These are phyloP conservation scores for Allophyes oxyacanthae DNA, from an alignment of 2,888 invertebrate species.

Conservation along the genomic window DNA sequence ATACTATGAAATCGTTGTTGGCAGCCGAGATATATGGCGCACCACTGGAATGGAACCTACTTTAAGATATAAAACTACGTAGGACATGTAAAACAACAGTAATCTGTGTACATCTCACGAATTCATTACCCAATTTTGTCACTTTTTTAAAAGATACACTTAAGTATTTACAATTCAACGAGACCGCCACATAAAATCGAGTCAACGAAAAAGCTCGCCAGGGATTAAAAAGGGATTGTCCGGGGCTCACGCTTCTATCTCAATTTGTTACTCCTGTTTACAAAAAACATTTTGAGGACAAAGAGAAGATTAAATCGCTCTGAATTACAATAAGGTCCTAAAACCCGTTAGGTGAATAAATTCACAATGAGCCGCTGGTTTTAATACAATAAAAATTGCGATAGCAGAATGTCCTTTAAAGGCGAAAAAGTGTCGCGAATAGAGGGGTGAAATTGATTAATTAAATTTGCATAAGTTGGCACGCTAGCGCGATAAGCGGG, in stretches of 20 bases:
- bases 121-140: slow-evolving; percentile 55
- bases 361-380: slow-evolving; percentile 56
- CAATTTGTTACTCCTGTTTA: slow-evolving; percentile 78
- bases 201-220: slow-evolving; percentile 65
- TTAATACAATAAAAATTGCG: slow-evolving; percentile 56
- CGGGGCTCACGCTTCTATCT: slow-evolving; percentile 78
- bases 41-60: slow-evolving; percentile 25
- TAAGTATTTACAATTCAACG: slow-evolving; percentile 71
- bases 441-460: slow-evolving; percentile 84
- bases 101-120: slow-evolving; percentile 30
- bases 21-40: slow-evolving; percentile 41
- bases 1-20: slow-evolving; percentile 44
- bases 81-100: slow-evolving; percentile 14
- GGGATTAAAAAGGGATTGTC: slow-evolving; percentile 79
- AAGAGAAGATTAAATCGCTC: slow-evolving; percentile 71
- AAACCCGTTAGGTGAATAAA: slow-evolving; percentile 56
- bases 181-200: slow-evolving; percentile 67
- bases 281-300: slow-evolving; percentile 74
- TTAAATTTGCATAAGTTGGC: slow-evolving; percentile 88
- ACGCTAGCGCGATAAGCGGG: slow-evolving; percentile 75
- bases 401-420: slow-evolving; percentile 49
- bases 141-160: slow-evolving; percentile 57
- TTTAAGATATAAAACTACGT: slow-evolving; percentile 30
- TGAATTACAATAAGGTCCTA: slow-evolving; percentile 62
- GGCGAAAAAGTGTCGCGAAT: slow-evolving; percentile 69